Base-by-base conservation (phyloP, 1,140 invertebrate genomes). In the Mylabris phalerata region DNA sequence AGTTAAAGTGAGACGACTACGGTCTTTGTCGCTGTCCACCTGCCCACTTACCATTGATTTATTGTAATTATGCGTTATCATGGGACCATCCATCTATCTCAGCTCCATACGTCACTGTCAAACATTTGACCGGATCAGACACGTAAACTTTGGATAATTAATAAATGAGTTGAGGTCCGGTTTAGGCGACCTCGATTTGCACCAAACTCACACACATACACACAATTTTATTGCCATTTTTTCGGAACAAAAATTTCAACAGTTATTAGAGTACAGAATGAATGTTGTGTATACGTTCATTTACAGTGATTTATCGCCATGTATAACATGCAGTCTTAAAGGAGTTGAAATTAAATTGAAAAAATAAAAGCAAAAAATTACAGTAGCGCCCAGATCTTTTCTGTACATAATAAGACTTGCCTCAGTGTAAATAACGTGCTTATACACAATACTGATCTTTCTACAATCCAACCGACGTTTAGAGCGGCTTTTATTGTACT, bases 31-130 rank as follows among this genome's bases (percentile, higher is more conserved):
- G 63, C 59, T 68, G 67, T 67, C 64, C 65, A 67, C 65, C 66
- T 67, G 64, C 66, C 67, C 67, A 69, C 64, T 69, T 67, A 67
- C 66, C 65, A 64, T 66, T 69, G 67, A 69, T 69, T 69, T 69
- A 69, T 67, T 66, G 66, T 69, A 69, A 69, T 69, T 69, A 67
- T 66, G 64, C 58, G 66, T 67, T 69, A 69, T 69, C 67, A 64
- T 56, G 58, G 58, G 60, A 64, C 51, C 59, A 62, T 64, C 62
- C 64, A 68, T 68, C 63, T 55, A 62, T 64, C 63, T 62, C 54
- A 54, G 51, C 55, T 57, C 51, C 51, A 54, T 54, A 46, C 51
- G 51, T 54, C 51, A 54, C 51, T 54, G 51, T 54, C 51, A 54
- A 54, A 42, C 51, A 45, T 46, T 54, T 54, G 51, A 54, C 51